These are phyloP conservation scores for Drosophila mayri DNA, from an alignment of 1,140 invertebrate genomes.

Conservation along the genomic window DNA sequence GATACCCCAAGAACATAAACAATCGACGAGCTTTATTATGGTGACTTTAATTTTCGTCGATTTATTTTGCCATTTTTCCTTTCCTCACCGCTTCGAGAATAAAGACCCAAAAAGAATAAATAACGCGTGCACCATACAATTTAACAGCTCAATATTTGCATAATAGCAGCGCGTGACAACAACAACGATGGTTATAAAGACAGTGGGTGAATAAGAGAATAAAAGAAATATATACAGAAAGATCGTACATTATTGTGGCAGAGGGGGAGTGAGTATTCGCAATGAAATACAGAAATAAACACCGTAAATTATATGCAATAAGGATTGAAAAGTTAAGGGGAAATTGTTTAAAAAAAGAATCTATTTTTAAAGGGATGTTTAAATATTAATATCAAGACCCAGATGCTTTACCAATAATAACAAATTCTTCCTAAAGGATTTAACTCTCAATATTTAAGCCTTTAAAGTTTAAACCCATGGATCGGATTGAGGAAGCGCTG, in stretches of 20 bases:
- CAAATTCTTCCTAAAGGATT: not conserved
- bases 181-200: conserved; percentile 44
- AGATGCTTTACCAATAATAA: not conserved
- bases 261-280: conserved; percentile 3
- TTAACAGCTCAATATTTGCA: conserved; percentile 81
- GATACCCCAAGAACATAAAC: conserved; percentile 39
- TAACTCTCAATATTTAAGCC: not conserved
- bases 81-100: conserved; percentile 24
- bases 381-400: not conserved
- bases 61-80: conserved; percentile 31
- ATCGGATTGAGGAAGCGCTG: conserved; percentile 20
- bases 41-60: conserved; percentile 47
- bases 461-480: not conserved
- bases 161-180: conserved; percentile 81
- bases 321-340: not conserved
- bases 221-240: conserved; percentile 23
- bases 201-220: conserved; percentile 25
- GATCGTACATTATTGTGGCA: conserved; percentile 10
- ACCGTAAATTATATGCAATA: not conserved
- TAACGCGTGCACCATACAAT: conserved; percentile 75
- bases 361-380: too few relatives aligned
- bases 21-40: conserved; percentile 45
- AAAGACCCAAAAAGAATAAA: conserved; percentile 68
- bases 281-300: conserved; percentile 19
- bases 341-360: not conserved